Conservation (phyloP, 2,888 invertebrate genomes). For the Ephialtes manifestator region DNA sequence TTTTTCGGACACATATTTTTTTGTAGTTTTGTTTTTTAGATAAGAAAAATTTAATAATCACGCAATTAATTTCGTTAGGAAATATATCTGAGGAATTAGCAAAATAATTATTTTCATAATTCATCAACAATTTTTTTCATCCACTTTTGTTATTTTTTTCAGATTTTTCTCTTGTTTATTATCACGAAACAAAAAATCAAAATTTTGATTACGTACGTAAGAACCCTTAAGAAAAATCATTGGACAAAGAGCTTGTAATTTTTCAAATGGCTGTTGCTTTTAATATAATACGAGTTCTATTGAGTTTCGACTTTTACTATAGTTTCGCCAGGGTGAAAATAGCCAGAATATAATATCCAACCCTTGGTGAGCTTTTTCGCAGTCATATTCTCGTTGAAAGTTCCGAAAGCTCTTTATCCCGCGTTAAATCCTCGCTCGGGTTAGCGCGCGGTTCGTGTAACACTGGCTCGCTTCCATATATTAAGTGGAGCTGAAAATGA, state of each 20-base stretch:
- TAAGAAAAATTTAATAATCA: too few species aligned
- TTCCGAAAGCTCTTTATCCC: constrained; percentile 31
- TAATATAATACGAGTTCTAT: background rate
- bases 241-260: too few species aligned
- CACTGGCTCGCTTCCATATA: constrained; percentile 40
- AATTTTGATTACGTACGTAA: too few species aligned
- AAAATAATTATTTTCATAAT: too few species aligned
- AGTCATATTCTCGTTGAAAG: constrained; percentile 35
- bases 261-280: background rate
- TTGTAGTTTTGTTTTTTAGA: too few species aligned
- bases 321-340: background rate
- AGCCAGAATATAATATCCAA: background rate
- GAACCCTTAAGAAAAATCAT: too few species aligned
- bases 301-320: background rate
- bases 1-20: too few species aligned
- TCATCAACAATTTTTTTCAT: too few species aligned
- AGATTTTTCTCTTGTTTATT: background rate
- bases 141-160: too few species aligned
- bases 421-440: constrained; percentile 23
- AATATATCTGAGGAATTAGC: too few species aligned
- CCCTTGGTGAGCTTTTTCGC: constrained; percentile 2
- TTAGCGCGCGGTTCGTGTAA: constrained; percentile 11
- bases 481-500: constrained; percentile 16
- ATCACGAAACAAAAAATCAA: too few species aligned
- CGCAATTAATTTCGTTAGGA: too few species aligned